Conservation (phyloP, 2,888 invertebrate species). For the Tenthredo distinguenda region DNA sequence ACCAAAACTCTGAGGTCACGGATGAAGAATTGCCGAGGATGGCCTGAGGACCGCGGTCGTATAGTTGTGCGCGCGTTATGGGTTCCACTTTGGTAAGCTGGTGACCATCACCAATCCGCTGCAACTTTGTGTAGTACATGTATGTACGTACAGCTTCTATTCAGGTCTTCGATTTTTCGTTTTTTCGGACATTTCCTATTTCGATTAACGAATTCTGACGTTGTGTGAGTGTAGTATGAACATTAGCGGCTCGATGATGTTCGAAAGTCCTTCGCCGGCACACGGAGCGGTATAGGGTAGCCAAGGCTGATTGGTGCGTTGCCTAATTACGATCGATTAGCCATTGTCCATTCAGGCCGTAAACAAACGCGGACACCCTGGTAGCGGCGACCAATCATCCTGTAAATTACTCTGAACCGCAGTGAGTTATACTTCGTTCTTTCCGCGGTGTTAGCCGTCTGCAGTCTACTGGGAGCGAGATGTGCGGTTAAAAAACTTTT, state of each 20-base stretch:
- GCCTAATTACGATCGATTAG: constrained; percentile 47
- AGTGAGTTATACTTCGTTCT: constrained; percentile 33
- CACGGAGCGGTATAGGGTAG: neutral
- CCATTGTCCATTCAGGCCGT: constrained; percentile 28
- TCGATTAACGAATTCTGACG: neutral
- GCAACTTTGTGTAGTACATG: neutral
- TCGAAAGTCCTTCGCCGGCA: neutral
- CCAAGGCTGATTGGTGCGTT: constrained; percentile 36
- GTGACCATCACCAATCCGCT: neutral
- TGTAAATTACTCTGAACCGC: constrained; percentile 44
- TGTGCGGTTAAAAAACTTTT: constrained; percentile 50
- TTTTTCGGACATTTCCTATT: neutral
- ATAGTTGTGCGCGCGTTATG: neutral
- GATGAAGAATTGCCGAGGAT: constrained; percentile 42
- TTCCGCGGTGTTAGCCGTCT: constrained; percentile 27
- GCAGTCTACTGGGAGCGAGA: constrained; percentile 13
- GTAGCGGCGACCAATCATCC: constrained; percentile 47
- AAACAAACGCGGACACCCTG: constrained; percentile 31
- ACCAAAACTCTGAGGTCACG: constrained; percentile 41
- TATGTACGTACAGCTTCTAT: neutral
- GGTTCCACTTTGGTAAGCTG: constrained; percentile 33
- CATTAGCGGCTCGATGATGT: neutral
- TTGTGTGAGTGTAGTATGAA: neutral
- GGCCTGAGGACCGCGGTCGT: neutral
- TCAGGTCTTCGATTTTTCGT: neutral